Evolutionary conservation across 2,113 vertebrate species (phyloP).

Genomic region (Hiodon tergisus): DNA sequence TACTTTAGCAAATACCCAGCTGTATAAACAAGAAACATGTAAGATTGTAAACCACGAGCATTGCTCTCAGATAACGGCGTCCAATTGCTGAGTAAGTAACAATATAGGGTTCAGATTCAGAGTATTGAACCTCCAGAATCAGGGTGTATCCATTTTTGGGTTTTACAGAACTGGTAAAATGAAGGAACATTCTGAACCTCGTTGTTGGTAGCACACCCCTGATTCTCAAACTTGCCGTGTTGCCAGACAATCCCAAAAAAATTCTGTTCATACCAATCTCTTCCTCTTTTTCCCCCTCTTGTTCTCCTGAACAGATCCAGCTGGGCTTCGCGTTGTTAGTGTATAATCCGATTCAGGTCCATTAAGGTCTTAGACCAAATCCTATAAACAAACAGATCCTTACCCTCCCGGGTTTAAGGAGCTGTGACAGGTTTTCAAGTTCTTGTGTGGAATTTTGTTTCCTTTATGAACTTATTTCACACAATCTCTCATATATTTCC

Average conservation of each 20-base stretch:
- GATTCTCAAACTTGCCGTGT: neutral
- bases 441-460: neutral
- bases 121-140: no score
- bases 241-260: neutral
- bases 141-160: no score
- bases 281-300: slow-evolving; percentile 22
- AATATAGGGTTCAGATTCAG: no score
- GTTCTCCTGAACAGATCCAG: slow-evolving; percentile 32
- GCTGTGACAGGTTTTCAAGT: slow-evolving; percentile 18
- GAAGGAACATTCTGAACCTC: no score
- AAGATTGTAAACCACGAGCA: no score
- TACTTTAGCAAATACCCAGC: no score
- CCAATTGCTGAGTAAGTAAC: no score
- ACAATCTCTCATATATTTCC: neutral
- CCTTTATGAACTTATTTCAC: neutral
- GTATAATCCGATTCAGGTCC: slow-evolving; percentile 41
- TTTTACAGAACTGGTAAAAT: no score
- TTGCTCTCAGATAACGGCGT: no score
- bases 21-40: no score
- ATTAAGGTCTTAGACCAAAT: slow-evolving; percentile 46
- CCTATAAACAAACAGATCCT: slow-evolving; percentile 44
- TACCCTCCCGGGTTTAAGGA: slow-evolving; percentile 22
- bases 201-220: no score
- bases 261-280: neutral
- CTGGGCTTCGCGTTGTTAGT: slow-evolving; percentile 29